These are phyloP conservation scores for Cichladusa arquata DNA, from an alignment of 2,113 vertebrate genomes.

Conservation along the genomic window DNA sequence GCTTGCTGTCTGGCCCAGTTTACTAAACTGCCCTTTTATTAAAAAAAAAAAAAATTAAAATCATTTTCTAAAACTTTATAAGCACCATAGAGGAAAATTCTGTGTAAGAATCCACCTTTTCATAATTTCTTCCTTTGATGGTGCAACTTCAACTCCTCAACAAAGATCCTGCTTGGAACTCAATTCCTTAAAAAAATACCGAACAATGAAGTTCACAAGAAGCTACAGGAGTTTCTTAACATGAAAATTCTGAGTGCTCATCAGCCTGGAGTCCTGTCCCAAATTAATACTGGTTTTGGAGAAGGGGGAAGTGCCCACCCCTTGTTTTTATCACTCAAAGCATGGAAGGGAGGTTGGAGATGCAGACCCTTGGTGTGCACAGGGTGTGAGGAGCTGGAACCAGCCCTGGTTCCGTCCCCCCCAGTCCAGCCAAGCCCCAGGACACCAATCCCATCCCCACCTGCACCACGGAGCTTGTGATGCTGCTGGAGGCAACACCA, in stretches of 20 bases:
- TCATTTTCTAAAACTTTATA: not conserved
- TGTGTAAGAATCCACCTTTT: not conserved
- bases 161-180: not conserved
- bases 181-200: not conserved
- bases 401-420: fast-evolving
- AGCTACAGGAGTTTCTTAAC: not conserved
- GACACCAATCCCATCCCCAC: not conserved
- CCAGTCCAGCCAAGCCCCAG: not conserved
- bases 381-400: not conserved
- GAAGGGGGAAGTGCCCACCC: not conserved
- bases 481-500: not conserved
- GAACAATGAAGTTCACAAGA: not conserved
- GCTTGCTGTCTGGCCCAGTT: not conserved
- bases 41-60: not conserved
- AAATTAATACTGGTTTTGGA: fast-evolving
- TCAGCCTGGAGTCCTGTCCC: not conserved
- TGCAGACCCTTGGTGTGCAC: fast-evolving
- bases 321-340: not conserved
- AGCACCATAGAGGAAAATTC: not conserved
- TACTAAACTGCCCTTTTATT: not conserved
- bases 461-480: fast-evolving
- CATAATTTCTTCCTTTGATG: not conserved
- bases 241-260: not conserved
- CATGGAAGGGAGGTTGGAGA: not conserved
- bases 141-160: not conserved